Evolutionary conservation across 2,113 vertebrate genomes (phyloP), one percentile per base, ranked within the genome.

Genomic region (Myiagra hebetior): DNA sequence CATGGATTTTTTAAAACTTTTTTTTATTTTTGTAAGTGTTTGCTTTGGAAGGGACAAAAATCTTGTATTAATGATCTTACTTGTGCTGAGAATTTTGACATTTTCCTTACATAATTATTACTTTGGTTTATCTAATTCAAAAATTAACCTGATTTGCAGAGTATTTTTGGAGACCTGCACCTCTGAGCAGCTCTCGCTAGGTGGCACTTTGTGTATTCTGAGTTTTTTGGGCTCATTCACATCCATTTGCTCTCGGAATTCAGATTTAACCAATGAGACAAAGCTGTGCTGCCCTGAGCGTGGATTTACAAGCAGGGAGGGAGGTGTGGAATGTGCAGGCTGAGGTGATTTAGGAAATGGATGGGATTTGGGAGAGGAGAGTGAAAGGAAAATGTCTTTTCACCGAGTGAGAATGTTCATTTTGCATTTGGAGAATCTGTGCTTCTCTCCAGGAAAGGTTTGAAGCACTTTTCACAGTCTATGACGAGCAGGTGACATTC

Each of bases 401-500:
- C 50, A 10, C 9, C 7, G 33, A 62, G 59, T 59, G 72, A 72
- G 85, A 80, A 49, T 6, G 63, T 77, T 77, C 59, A n/a, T 76
- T 93, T 59, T 53, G 11, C 57, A 55, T 70, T 63, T 88, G 82
- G 75, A 70, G 55, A 46, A 47, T 79, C 78, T 93, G 52, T 91
- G 8, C 67, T 92, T 84, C 26, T 73, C 68, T 93, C 9, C 95
- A 99, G 99, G 99, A 99, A 96, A 98, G 98, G 89, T 99, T 99
- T 21, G 98, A 99, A 97, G 98, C 98, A 0, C 98, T 99, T 94
- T 99, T 99, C 96, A 97, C 98, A 65, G 96, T 98, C 97, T 99
- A 99, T 4, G 99, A 99, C 9, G 98, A 99, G 39, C 99, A 99
- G 73, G 98, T 97, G 6, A 98, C 99, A 2, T 99, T 99, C 98